Base-by-base conservation (phyloP, 2,113 vertebrate species). In the Scomber scombrus region DNA sequence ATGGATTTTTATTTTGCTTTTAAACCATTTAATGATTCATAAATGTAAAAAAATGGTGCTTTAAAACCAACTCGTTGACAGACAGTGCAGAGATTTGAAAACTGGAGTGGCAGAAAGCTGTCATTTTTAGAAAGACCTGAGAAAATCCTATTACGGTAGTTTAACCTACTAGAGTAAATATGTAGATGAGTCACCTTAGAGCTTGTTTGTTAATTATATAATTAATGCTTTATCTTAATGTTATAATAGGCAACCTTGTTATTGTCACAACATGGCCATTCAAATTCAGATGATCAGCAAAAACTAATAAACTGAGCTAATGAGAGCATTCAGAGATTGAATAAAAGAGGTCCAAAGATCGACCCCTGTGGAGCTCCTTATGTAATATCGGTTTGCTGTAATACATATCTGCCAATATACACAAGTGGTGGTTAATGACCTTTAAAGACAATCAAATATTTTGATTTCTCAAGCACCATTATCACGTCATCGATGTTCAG, bases 101-200 rank as follows among this genome's bases (percentile, higher is more conserved):
- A 43, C 1, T 19, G 6, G 19, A 60, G 55, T 8, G 34, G 9
- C 0, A 11, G 8, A 46, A 26, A 62, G 46, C 54, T 66, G 52
- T 65, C 19, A 43, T 64, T 79, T 65, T 65, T 29, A 57, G 56
- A 61, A 45, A 78, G 19, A 58, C 15, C 77, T 29, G n/a, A 65
- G 52, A 57, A 71, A 79, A 79, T 65, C 77, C 61, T 52, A 65
- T 65, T 71, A 71, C 43, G 26, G 26, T 13, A 45, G 12, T 57
- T 23, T 10, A 21, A 15, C 26, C n/a, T 26, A 13, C n/a, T 19
- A 52, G 75, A 78, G 16, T 67, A 23, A 58, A 67, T 29, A 12
- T 0, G 1, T 26, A 54, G 54, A 67, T 51, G 57, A 67, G 15
- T 7, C 64, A 60, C 23, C 18, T 49, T 19, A 21, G 23, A 63